Evolutionary conservation across 2,888 invertebrate species (phyloP), one percentile per base, ranked within the genome.

Genomic region (Ichneumon xanthorius): DNA sequence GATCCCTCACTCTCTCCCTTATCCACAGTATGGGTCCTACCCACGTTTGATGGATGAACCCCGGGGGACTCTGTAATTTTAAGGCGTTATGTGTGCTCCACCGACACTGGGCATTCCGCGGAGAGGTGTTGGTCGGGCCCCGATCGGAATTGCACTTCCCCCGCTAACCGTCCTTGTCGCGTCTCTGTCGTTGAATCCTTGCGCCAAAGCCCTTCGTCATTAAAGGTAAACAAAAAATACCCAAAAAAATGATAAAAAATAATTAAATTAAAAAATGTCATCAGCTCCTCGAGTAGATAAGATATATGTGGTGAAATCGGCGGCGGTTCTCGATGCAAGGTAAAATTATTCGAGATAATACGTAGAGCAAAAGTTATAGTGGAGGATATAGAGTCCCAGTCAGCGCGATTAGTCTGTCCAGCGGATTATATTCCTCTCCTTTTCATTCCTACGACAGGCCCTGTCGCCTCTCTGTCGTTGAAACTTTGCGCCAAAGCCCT

Each of bases 71-170:
- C 92, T 93, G 92, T 93, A 93, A 93, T 93, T 93, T 93, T 86
- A 89, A 92, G 92, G 92, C 92, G 93, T 93, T 93, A 92, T 91
- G 91, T 91, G 92, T 91, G 91, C 91, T 90, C 89, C 92, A 89
- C 90, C 91, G 90, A 91, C 92, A 85, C 87, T 82, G 86, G 82
- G 53, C 80, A 87, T 88, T 87, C 81, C 72, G 45, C 45, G 16
- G 16, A 40, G 65, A 84, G 82, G 85, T 82, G 86, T 81, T 80
- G 79, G 67, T 71, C 30, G 48, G 72, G 72, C 75, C 76, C 65
- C 58, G 55, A 67, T 58, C 63, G 61, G 22, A 67, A 53, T 40
- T 14, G 77, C 48, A 76, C 45, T 72, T 58, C 80, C 77, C 65
- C 63, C 81, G 45, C 48, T 72, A 48, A 71, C 33, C 30, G 33